phyloP scores from a whole-genome alignment of 2,113 vertebrate genomes.

The Saccopteryx bilineata region DNA sequence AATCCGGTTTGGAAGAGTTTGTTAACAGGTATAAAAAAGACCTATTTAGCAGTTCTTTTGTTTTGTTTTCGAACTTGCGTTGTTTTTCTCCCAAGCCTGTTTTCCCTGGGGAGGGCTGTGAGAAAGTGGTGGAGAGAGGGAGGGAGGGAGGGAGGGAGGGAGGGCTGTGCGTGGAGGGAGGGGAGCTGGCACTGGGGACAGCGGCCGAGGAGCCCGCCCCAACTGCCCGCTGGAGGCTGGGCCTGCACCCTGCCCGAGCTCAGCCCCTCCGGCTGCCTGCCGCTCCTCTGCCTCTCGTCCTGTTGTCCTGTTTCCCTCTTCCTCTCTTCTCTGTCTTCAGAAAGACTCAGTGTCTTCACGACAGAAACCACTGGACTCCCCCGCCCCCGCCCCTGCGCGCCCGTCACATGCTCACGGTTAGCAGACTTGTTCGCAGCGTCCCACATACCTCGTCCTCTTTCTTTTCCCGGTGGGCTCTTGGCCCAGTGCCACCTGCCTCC shows the following conservation, averaged over 20 bases:
- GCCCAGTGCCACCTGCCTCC: neutral
- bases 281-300: fast-evolving
- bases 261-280: neutral
- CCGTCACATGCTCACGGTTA: fast-evolving
- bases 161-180: neutral
- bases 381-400: too few species aligned
- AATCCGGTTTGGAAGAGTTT: neutral
- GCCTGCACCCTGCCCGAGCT: neutral
- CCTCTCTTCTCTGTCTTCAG: neutral
- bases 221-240: too few species aligned
- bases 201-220: too few species aligned
- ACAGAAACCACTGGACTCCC: neutral
- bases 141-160: neutral
- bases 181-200: neutral
- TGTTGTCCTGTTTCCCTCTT: neutral
- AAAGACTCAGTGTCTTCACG: neutral
- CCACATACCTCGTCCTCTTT: too few species aligned
- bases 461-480: neutral
- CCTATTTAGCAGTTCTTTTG: neutral
- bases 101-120: slow-evolving; percentile 22
- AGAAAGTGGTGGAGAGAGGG: neutral
- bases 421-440: fast-evolving
- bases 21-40: neutral
- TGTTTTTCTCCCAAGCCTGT: neutral
- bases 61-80: neutral